Percentiles rank a stretch among this genome's conserved stretches.
Evolutionary conservation across 2,888 invertebrate species (phyloP).

Genomic region (Serripes groenlandicus): DNA sequence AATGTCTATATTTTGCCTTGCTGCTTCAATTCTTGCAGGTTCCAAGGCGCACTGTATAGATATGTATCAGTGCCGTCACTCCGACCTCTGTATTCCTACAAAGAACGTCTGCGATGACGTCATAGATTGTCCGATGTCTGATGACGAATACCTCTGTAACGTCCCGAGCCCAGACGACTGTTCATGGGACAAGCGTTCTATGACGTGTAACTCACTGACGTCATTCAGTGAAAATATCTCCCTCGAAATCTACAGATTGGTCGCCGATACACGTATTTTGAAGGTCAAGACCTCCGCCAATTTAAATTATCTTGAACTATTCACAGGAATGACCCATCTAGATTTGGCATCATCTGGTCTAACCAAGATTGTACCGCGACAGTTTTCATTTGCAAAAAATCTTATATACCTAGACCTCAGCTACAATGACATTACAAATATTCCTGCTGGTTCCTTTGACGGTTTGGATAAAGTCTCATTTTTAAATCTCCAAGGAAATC

Average conservation of each 20-base stretch:
- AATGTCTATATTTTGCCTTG: no score
- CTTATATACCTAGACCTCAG: conserved; percentile 34
- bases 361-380: neutral
- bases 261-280: neutral
- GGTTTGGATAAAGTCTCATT: conserved; percentile 11
- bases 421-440: conserved; percentile 21
- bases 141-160: conserved; percentile 15
- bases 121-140: conserved; percentile 9
- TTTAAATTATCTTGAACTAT: neutral
- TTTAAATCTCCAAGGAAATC: conserved; percentile 34
- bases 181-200: conserved; percentile 2
- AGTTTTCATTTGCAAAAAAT: conserved; percentile 30
- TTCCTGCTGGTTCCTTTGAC: conserved; percentile 23
- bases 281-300: neutral
- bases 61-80: conserved; percentile 3
- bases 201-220: conserved; percentile 3
- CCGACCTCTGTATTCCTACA: conserved; percentile 5
- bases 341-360: neutral
- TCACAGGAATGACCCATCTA: conserved; percentile 7
- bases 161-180: neutral
- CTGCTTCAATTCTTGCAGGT: neutral
- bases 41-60: neutral
- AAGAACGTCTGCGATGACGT: conserved; percentile 7
- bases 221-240: neutral
- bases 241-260: neutral